A percentile compares a stretch with the other conserved stretches of the same genome.
Conservation (phyloP, 2,797 vertebrate species). For the Microcaecilia unicolor region DNA sequence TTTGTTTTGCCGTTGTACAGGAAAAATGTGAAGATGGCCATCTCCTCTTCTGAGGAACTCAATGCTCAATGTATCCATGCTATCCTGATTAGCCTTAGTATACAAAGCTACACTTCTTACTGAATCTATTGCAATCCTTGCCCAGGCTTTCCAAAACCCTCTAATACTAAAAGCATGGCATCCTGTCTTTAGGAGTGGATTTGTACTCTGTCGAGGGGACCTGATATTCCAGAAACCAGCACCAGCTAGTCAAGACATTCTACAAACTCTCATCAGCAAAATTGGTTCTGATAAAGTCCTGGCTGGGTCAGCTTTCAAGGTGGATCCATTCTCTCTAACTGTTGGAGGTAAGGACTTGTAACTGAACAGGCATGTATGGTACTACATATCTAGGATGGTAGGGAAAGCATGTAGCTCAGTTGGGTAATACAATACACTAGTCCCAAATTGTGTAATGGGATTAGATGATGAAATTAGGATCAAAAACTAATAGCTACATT, state of each 20-base stretch:
- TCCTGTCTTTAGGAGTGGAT: conserved; percentile 38
- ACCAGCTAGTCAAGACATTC: conserved; percentile 15
- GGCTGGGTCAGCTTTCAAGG: conserved; percentile 23
- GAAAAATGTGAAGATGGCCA: too few relatives aligned
- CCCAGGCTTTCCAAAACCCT: neutral
- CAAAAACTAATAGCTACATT: too few relatives aligned
- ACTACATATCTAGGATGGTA: too few relatives aligned
- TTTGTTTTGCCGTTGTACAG: too few relatives aligned
- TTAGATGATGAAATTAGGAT: too few relatives aligned
- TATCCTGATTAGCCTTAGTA: too few relatives aligned
- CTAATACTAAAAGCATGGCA: too few relatives aligned
- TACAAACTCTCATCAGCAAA: neutral
- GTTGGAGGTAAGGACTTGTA: conserved; percentile 27
- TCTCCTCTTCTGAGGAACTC: accelerated
- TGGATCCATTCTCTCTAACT: conserved; percentile 10
- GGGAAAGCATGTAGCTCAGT: too few relatives aligned
- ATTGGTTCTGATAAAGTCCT: conserved; percentile 12
- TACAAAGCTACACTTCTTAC: accelerated
- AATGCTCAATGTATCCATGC: too few relatives aligned
- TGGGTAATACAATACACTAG: too few relatives aligned
- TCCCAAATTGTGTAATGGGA: too few relatives aligned
- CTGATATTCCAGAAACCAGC: conserved; percentile 21
- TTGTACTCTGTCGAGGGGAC: conserved; percentile 11
- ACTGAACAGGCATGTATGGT: too few relatives aligned
- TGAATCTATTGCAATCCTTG: neutral